Evolutionary conservation across 2,113 vertebrate genomes (phyloP), one percentile per base, ranked within the genome.

Genomic region (Scomber scombrus): DNA sequence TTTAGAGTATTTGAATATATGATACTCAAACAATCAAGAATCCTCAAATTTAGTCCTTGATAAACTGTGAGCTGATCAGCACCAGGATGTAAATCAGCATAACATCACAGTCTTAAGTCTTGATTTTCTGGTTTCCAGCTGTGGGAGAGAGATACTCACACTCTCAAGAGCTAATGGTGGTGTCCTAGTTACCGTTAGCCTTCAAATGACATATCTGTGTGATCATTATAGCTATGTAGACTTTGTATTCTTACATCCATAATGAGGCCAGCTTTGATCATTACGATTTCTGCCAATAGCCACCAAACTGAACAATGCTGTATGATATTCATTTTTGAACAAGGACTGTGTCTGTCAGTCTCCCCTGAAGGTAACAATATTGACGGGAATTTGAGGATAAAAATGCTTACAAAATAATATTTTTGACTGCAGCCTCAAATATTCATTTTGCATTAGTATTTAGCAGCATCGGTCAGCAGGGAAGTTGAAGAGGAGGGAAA

Each of bases 71-170:
- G 67, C 61, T 34, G 21, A 78, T 64, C 54, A 15, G 43, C 66
- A 73, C 49, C 21, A 46, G 61, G 50, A 75, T 82, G 40, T 73
- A 66, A 82, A 89, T 87, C 63, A 82, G 66, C 64, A 69, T 52
- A 64, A 69, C 61, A 76, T 75, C 43, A 57, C n/a, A 73, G 45
- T 54, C n/a, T 66, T 19, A 74, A 67, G 47, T 74, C 64, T 66
- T 70, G 68, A 79, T 83, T 79, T 71, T 81, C 49, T 74, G 60
- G 55, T 78, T 65, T 84, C 76, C 79, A 81, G 77, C 81, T 88
- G 84, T 63, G 70, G 29, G 14, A 56, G 29, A 70, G 14, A 71
- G 57, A 70, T 49, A 71, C 62, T 14, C 61, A 26, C 52, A 52
- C n/a, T 29, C 19, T 52, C 31, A 62, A 12, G 3, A 52, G 54